Conservation (phyloP, 2,797 vertebrate genomes). For the Aldrovandia affinis region DNA sequence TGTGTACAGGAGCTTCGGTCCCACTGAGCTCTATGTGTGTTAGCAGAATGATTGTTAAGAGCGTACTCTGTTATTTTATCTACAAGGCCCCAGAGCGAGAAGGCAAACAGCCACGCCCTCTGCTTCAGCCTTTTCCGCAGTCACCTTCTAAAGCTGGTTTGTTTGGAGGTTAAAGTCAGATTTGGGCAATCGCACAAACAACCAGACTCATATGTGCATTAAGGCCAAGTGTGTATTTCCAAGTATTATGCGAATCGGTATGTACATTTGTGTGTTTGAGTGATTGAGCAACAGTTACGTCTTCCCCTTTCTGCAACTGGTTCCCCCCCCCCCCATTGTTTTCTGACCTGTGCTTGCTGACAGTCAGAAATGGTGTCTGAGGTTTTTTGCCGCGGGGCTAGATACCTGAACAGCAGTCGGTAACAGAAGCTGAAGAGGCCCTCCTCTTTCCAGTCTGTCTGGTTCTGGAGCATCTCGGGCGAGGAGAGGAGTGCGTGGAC, state of each 20-base stretch:
- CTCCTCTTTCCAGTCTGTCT: conserved; percentile 70
- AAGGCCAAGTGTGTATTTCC: too few relatives aligned
- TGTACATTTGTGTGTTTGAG: too few relatives aligned
- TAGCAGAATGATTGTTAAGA: too few relatives aligned
- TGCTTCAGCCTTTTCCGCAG: neutral
- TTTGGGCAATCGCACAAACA: too few relatives aligned
- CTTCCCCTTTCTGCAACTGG: neutral
- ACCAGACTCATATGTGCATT: too few relatives aligned
- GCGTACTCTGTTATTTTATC: neutral
- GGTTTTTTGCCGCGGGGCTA: neutral
- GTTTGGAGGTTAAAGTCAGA: too few relatives aligned
- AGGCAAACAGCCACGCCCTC: neutral
- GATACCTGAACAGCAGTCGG: conserved; percentile 81
- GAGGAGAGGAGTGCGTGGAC: conserved; percentile 68
- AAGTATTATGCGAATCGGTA: too few relatives aligned
- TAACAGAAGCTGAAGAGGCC: conserved; percentile 83
- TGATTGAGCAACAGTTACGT: neutral
- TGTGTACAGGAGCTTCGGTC: neutral
- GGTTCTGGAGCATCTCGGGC: conserved; percentile 36
- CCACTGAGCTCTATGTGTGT: too few relatives aligned
- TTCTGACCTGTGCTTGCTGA: neutral
- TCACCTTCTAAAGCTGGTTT: too few relatives aligned
- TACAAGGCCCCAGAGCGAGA: neutral
- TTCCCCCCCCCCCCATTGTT: neutral
- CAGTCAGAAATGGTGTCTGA: neutral